A percentile compares a stretch with the other conserved stretches of the same genome.
Conservation (phyloP, 2,888 invertebrate species). For the Caenorhabditis panamensis region DNA sequence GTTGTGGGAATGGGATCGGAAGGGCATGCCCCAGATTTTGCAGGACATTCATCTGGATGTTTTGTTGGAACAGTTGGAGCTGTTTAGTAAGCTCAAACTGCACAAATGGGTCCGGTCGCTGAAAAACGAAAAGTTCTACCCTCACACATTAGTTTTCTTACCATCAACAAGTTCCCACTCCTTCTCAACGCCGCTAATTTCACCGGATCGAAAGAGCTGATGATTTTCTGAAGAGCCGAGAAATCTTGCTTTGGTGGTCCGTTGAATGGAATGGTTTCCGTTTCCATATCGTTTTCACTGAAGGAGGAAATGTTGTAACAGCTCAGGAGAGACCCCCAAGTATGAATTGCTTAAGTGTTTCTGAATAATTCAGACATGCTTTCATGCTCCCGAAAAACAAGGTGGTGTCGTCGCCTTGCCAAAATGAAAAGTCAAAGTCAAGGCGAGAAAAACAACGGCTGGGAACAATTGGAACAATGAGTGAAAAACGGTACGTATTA, state of each 20-base stretch:
- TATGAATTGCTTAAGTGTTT: conserved; percentile 1
- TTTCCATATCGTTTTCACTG: conserved; percentile 63
- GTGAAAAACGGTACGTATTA: conserved; percentile 20
- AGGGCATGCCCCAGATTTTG: conserved; percentile 49
- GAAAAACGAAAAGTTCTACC: too few species aligned
- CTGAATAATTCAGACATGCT: conserved; percentile 33
- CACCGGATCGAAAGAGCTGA: conserved; percentile 15
- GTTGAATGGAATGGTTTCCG: not conserved
- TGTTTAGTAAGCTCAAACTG: conserved; percentile 45
- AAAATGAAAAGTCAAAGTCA: not conserved
- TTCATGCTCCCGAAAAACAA: conserved; percentile 27
- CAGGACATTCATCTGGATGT: conserved; percentile 54
- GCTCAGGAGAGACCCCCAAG: not conserved
- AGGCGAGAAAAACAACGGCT: conserved; percentile 50
- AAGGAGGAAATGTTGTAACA: not conserved
- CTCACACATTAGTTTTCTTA: too few species aligned
- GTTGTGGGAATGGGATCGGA: conserved; percentile 54
- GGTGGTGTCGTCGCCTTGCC: too few species aligned
- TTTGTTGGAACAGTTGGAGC: conserved; percentile 55
- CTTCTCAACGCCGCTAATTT: conserved; percentile 32
- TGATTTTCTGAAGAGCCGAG: conserved; percentile 43
- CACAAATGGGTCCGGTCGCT: conserved; percentile 51
- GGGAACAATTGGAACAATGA: conserved; percentile 23
- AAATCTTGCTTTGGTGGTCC: conserved; percentile 21
- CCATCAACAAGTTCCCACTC: conserved; percentile 22